Percentiles rank a stretch among this genome's conserved stretches.
These are phyloP conservation scores for Magallana ariakensis DNA, from an alignment of 1,140 invertebrate species.

Conservation along the genomic window DNA sequence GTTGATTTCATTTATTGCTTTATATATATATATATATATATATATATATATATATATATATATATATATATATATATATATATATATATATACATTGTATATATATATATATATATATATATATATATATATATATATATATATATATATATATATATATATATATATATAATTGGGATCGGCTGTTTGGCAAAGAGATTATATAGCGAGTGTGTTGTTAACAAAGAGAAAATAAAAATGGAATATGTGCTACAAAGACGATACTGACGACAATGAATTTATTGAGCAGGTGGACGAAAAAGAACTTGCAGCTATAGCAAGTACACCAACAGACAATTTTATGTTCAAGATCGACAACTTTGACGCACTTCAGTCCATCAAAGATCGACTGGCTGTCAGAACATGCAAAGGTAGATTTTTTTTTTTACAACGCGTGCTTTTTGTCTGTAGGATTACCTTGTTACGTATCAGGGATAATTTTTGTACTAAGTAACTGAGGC, in stretches of 20 bases:
- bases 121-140: too few species aligned
- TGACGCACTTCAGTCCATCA: constrained; percentile 46
- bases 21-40: too few species aligned
- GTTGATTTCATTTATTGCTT: too few species aligned
- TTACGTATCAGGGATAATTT: background rate
- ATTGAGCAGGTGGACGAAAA: constrained; percentile 28
- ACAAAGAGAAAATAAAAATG: too few species aligned
- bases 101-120: too few species aligned
- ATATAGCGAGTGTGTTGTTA: too few species aligned
- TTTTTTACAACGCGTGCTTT: background rate
- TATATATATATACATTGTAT: too few species aligned
- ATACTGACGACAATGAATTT: too few species aligned
- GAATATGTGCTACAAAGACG: too few species aligned
- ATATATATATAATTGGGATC: background rate
- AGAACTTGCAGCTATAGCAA: constrained; percentile 47
- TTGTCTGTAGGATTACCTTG: background rate
- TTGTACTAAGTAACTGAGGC: too few species aligned
- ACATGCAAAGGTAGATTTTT: constrained; percentile 45
- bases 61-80: background rate
- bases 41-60: too few species aligned
- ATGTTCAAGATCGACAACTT: constrained; percentile 46
- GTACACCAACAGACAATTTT: constrained; percentile 31
- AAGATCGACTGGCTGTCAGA: constrained; percentile 34
- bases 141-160: too few species aligned
- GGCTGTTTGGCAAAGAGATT: background rate